Percentiles rank a stretch among this genome's conserved stretches.
Conservation (phyloP, 2,797 vertebrate species). For the Mormyrus proboscirostris region DNA sequence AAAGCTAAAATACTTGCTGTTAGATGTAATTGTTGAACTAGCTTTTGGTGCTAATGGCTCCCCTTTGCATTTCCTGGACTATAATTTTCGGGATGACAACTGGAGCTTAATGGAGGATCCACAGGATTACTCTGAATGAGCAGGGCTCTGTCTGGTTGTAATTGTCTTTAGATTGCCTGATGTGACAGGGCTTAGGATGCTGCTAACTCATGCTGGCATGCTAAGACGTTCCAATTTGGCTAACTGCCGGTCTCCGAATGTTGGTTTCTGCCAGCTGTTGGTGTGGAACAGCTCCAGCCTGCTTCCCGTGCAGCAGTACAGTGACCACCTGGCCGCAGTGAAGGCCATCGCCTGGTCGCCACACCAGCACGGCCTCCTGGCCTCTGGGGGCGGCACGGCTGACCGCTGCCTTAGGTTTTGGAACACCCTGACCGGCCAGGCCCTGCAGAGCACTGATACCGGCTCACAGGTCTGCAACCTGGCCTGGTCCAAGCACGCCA, state of each 20-base stretch:
- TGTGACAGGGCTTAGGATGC: neutral
- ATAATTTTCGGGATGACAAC: neutral
- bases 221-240: neutral
- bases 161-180: neutral
- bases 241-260: neutral
- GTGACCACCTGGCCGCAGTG: slow-evolving; percentile 71
- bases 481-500: slow-evolving; percentile 77
- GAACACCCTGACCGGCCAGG: slow-evolving; percentile 75
- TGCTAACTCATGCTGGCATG: neutral
- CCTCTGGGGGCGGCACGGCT: slow-evolving; percentile 69
- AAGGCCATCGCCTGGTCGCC: slow-evolving; percentile 79
- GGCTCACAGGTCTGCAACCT: slow-evolving; percentile 78
- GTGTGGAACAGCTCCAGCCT: slow-evolving; percentile 77
- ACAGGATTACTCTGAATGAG: neutral
- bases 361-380: slow-evolving; percentile 72
- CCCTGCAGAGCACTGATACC: slow-evolving; percentile 73
- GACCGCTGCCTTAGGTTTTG: slow-evolving; percentile 77
- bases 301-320: slow-evolving; percentile 72
- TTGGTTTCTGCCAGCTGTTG: slow-evolving; percentile 51
- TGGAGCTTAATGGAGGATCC: neutral
- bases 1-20: neutral
- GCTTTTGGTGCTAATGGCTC: neutral
- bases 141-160: neutral
- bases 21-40: neutral
- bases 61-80: neutral